These are phyloP conservation scores for Leptopilina drosophilae DNA, from an alignment of 2,888 invertebrate species.

Conservation along the genomic window DNA sequence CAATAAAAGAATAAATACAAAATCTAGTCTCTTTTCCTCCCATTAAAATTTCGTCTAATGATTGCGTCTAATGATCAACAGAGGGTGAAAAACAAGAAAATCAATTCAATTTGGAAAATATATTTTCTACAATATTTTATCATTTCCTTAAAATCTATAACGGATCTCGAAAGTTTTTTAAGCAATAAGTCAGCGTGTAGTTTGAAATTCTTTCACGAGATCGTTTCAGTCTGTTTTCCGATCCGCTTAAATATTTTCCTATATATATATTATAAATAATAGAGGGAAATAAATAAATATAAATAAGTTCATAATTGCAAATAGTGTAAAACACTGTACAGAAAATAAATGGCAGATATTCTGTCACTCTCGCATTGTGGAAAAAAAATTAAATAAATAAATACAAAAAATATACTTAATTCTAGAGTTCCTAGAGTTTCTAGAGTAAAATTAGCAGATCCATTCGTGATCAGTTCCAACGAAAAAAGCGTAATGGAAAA, in stretches of 20 bases:
- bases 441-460: constrained; percentile 4
- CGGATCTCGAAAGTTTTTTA: constrained; percentile 32
- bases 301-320: neutral
- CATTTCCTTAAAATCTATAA: constrained; percentile 21
- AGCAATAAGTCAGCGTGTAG: constrained; percentile 10
- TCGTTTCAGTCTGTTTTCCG: constrained; percentile 39
- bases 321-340: constrained; percentile 20
- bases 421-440: no score
- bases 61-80: no score
- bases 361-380: neutral
- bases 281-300: constrained; percentile 16
- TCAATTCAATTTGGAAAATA: neutral
- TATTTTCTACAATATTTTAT: neutral
- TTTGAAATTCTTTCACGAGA: constrained; percentile 18
- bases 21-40: neutral
- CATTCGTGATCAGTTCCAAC: neutral
- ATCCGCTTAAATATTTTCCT: neutral
- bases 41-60: no score
- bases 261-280: constrained; percentile 10
- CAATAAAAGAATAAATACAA: constrained; percentile 4
- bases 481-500: no score
- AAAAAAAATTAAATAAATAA: neutral
- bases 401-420: neutral
- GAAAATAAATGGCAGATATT: neutral
- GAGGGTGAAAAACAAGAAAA: neutral